These are phyloP conservation scores for Ceraclea dissimilis DNA, from an alignment of 2,888 invertebrate genomes.

Conservation along the genomic window DNA sequence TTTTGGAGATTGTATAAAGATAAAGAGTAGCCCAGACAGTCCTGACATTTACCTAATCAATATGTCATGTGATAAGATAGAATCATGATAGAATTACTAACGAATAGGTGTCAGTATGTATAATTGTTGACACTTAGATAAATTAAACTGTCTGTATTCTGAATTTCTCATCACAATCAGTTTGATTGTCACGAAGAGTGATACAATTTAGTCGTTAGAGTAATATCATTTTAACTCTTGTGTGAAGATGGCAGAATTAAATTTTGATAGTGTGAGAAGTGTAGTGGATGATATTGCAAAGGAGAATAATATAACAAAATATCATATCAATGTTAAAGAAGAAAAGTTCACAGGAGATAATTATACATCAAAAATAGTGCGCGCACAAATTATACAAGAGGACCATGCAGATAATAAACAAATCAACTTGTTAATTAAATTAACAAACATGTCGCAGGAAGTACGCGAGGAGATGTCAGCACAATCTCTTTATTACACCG, in stretches of 20 bases:
- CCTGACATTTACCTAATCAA: too few species aligned
- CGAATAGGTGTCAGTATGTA: too few species aligned
- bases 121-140: too few species aligned
- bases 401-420: neutral
- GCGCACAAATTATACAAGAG: neutral
- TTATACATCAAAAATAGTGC: conserved; percentile 1
- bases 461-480: conserved; percentile 10
- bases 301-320: neutral
- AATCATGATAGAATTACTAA: too few species aligned
- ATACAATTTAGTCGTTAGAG: too few species aligned
- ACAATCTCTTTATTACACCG: conserved; percentile 12
- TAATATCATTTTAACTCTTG: too few species aligned
- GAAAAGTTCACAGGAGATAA: conserved; percentile 14
- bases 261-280: neutral
- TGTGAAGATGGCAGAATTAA: neutral
- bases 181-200: too few species aligned
- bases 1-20: too few species aligned
- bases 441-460: neutral
- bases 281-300: neutral
- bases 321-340: neutral
- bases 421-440: neutral
- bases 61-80: too few species aligned
- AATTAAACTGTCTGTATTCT: too few species aligned
- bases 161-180: too few species aligned
- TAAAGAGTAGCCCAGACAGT: too few species aligned